Evolutionary conservation across 2,797 vertebrate genomes (phyloP), one percentile per base, ranked within the genome.

Genomic region (Danio aesculapii): DNA sequence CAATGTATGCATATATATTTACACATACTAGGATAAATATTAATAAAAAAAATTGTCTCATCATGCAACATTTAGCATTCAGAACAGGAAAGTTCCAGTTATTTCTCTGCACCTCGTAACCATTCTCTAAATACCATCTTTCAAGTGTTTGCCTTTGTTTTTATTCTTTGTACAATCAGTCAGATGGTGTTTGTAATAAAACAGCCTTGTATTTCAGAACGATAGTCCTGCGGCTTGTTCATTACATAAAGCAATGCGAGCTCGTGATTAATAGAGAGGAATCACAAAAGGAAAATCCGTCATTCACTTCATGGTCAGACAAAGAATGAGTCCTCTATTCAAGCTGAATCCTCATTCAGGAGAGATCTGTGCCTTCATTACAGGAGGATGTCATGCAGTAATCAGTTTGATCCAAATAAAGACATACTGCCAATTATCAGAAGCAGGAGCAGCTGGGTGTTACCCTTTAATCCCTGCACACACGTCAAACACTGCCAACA

Each of bases 311-410:
- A 55, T 13, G 41, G 64, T 71, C 77, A 77, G 81, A 84, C 82
- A 84, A 84, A 84, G 85, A 84, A 83, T 79, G 71, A 86, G 78
- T 70, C 70, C 81, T 55, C 81, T 84, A 83, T 86, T 86, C 83
- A 83, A 79, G 69, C 53, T 76, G 50, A 84, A 84, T 68, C 53
- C 74, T 76, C 59, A 77, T 86, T 84, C 75, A 81, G 77, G 64
- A 79, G 70, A 78, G 79, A 77, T 80, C 55, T 81, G 64, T 70
- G 62, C 82, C 75, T 83, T 79, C 43, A 50, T 81, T 84, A 86
- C 77, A 81, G 71, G 46, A 57, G 41, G 81, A 79, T 84, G 85
- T 81, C 55, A 46, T 80, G 77, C 81, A 63, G 64, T 84, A 81
- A 79, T 72, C 81, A 81, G 78, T 74, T 79, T 63, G 74, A 81